Percentiles rank a stretch among this genome's conserved stretches.
Conservation (phyloP, 2,797 vertebrate genomes). For the Neoniphon sammara region DNA sequence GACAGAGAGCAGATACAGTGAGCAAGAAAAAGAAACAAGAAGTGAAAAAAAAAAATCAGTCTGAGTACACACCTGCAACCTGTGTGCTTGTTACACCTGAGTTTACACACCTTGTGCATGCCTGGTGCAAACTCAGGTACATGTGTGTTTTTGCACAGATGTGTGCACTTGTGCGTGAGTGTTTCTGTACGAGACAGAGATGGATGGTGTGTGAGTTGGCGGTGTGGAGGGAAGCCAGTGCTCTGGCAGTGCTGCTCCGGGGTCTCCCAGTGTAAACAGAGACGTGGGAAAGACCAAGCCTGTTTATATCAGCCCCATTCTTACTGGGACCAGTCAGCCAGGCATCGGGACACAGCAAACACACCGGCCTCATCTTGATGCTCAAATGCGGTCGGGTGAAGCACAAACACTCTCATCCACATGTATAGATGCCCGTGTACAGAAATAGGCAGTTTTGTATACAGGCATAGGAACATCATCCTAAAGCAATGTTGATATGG, state of each 20-base stretch:
- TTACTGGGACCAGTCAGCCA: conserved; percentile 77
- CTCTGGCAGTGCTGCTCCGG: conserved; percentile 74
- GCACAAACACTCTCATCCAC: conserved; percentile 6
- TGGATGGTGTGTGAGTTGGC: conserved; percentile 72
- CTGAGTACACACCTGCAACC: conserved; percentile 18
- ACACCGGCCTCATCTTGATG: conserved; percentile 16
- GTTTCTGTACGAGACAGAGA: conserved; percentile 66
- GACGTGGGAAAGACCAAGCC: conserved; percentile 83
- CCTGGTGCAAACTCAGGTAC: conserved; percentile 3
- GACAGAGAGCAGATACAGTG: conserved; percentile 1
- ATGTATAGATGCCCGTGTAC: neutral
- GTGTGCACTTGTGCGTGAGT: conserved; percentile 31
- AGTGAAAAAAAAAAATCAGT: neutral
- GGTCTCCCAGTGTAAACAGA: conserved; percentile 84
- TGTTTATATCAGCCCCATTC: conserved; percentile 84
- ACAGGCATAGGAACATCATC: neutral
- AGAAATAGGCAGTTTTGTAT: conserved; percentile 16
- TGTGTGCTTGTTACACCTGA: neutral
- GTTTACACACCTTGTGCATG: neutral
- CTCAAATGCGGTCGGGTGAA: too few species aligned
- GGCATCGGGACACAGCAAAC: conserved; percentile 59
- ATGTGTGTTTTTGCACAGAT: conserved; percentile 8
- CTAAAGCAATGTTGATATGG: neutral
- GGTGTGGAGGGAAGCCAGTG: conserved; percentile 73
- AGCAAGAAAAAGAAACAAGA: neutral